Evolutionary conservation across 1,140 invertebrate species (phyloP).

Genomic region (Halictus rubicundus): DNA sequence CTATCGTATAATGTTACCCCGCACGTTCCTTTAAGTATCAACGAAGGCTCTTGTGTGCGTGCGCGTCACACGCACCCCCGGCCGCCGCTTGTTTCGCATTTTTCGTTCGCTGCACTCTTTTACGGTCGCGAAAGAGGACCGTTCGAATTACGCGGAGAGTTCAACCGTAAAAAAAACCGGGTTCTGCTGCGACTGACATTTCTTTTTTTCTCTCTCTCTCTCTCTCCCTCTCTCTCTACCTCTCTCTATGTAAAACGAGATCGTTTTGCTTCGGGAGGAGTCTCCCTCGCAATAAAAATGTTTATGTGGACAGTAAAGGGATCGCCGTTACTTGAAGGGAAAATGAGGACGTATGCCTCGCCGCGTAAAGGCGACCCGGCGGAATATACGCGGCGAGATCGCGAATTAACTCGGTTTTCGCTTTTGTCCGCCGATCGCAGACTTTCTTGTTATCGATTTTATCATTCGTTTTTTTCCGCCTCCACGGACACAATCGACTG

Average conservation of each 20-base stretch:
- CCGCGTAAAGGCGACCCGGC: slow-evolving; percentile 4
- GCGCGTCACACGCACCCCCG: too few relatives aligned
- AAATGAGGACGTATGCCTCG: slow-evolving; percentile 3
- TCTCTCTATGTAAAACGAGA: slow-evolving; percentile 52
- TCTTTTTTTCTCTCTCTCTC: slow-evolving; percentile 32
- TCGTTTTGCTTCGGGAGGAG: slow-evolving; percentile 59
- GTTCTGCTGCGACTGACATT: slow-evolving; percentile 46
- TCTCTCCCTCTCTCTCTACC: background rate
- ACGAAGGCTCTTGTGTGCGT: background rate
- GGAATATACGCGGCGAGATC: background rate
- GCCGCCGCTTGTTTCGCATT: background rate
- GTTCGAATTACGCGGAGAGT: slow-evolving; percentile 63
- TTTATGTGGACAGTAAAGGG: slow-evolving; percentile 68
- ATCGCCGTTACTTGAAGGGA: slow-evolving; percentile 33
- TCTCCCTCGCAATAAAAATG: slow-evolving; percentile 68
- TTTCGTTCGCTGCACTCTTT: slow-evolving; percentile 19
- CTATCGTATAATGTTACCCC: background rate
- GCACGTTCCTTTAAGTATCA: background rate
- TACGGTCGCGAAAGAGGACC: slow-evolving; percentile 13
- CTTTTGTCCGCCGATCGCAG: background rate
- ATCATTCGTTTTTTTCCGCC: too few relatives aligned
- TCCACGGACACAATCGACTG: too few relatives aligned
- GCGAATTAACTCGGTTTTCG: background rate
- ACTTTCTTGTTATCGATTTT: background rate
- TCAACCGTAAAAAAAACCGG: slow-evolving; percentile 56